A percentile compares a stretch with the other conserved stretches of the same genome.
Conservation (phyloP, 2,113 vertebrate species). For the Tragulus kanchil region DNA sequence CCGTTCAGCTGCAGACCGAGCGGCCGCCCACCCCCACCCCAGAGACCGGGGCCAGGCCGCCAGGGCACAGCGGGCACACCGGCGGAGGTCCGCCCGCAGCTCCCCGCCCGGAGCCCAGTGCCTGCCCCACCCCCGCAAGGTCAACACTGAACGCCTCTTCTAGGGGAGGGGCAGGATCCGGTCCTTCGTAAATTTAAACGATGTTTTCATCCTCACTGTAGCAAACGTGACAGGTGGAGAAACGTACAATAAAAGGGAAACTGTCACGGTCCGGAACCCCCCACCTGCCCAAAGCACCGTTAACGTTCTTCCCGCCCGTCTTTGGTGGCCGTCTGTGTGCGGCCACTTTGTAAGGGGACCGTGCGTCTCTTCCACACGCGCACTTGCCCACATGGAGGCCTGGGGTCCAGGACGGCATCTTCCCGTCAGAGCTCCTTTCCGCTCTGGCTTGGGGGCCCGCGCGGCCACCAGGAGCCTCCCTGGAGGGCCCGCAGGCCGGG, state of each 20-base stretch:
- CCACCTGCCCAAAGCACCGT: background rate
- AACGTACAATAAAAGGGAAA: no score
- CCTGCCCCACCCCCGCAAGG: background rate
- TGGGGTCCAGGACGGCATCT: background rate
- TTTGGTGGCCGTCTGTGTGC: rapidly evolving
- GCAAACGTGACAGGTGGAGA: background rate
- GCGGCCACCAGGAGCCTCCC: background rate
- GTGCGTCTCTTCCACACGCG: rapidly evolving
- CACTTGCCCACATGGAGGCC: rapidly evolving
- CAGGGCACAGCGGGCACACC: rapidly evolving
- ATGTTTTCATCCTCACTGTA: background rate
- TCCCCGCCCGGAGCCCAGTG: background rate
- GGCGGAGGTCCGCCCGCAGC: rapidly evolving
- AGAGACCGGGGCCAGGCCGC: background rate
- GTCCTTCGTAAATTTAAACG: background rate
- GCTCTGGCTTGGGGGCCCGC: background rate
- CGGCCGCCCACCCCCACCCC: rapidly evolving
- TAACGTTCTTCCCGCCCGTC: background rate
- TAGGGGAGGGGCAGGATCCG: background rate
- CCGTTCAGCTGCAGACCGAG: background rate
- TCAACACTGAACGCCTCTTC: rapidly evolving
- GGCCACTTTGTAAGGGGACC: background rate
- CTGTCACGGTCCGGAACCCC: background rate
- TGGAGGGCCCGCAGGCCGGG: no score
- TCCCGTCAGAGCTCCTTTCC: no score